Evolutionary conservation across 2,113 vertebrate species (phyloP).

Genomic region (Lophura nycthemera): DNA sequence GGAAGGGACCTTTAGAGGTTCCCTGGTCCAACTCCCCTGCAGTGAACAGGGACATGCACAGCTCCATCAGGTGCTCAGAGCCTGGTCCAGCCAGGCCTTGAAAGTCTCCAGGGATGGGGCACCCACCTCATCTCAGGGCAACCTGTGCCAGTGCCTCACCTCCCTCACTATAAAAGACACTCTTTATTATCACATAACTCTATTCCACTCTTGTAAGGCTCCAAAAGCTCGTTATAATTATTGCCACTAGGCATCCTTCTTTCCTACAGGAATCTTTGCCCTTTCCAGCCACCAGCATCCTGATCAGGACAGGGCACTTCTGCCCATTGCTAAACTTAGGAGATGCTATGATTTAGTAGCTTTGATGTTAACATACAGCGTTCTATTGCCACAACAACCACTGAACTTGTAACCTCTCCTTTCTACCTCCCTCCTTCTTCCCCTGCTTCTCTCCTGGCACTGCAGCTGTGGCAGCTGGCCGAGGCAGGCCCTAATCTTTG

Average conservation of each 20-base stretch:
- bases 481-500: accelerated
- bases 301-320: neutral
- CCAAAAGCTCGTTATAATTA: neutral
- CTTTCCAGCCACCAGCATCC: neutral
- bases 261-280: neutral
- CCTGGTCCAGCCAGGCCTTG: too few relatives aligned
- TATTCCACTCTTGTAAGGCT: neutral
- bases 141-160: too few relatives aligned
- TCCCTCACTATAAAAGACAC: too few relatives aligned
- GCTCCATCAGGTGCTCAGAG: too few relatives aligned
- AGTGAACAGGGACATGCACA: too few relatives aligned
- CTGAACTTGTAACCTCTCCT: neutral
- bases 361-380: neutral
- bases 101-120: too few relatives aligned
- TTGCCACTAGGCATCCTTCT: neutral
- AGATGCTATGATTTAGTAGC: neutral
- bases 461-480: too few relatives aligned
- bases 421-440: neutral
- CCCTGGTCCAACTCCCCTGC: too few relatives aligned
- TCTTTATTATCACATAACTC: neutral
- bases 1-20: too few relatives aligned
- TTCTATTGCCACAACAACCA: neutral
- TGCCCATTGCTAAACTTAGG: neutral
- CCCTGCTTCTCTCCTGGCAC: neutral
- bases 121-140: too few relatives aligned